Evolutionary conservation across 2,113 vertebrate species (phyloP).

Genomic region (Cyanoramphus novaezelandiae): DNA sequence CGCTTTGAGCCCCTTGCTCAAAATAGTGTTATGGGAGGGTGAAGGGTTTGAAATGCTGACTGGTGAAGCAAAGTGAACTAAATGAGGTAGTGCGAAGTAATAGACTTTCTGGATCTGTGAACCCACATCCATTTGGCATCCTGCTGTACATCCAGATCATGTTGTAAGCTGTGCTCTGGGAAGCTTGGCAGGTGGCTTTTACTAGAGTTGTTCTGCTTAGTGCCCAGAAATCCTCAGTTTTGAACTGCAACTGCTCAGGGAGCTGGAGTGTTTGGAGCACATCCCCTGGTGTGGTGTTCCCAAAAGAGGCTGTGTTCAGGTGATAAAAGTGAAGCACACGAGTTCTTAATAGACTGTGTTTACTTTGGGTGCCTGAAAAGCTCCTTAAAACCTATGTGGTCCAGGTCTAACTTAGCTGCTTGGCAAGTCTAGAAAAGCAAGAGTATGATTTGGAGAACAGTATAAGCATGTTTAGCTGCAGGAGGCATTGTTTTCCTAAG

Average conservation of each 20-base stretch:
- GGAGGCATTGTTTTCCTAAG: neutral
- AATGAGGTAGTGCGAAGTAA: neutral
- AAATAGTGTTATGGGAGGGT: neutral
- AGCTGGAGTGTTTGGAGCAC: neutral
- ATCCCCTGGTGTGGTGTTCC: neutral
- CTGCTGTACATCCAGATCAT: neutral
- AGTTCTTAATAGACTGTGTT: rapidly evolving
- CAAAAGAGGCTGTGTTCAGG: neutral
- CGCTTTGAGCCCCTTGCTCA: neutral
- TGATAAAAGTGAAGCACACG: neutral
- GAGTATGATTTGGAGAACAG: neutral
- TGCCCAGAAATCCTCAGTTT: neutral
- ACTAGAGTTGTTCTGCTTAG: neutral
- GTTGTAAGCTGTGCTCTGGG: neutral
- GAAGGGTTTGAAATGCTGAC: neutral
- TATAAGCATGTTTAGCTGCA: neutral
- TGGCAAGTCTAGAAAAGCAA: neutral
- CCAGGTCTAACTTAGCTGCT: neutral
- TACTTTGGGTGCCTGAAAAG: neutral
- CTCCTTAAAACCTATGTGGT: neutral
- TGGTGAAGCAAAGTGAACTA: neutral
- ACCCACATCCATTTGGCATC: neutral
- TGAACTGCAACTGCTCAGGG: neutral
- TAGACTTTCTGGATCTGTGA: neutral
- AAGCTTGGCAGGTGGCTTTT: neutral